Percentiles rank a stretch among this genome's conserved stretches.
Conservation (phyloP, 2,888 invertebrate genomes). For the Cenopis cana region DNA sequence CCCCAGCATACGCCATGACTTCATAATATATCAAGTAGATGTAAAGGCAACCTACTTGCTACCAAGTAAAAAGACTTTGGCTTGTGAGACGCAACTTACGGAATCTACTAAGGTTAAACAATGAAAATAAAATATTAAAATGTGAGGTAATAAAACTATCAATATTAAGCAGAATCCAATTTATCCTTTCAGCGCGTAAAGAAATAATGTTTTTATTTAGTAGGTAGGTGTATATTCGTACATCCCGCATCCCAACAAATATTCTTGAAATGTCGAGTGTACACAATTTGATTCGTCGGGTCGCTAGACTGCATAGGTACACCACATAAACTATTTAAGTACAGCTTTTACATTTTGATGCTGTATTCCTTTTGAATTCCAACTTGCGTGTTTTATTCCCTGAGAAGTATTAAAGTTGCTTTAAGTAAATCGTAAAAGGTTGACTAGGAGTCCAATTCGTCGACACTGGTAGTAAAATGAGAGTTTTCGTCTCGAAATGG, state of each 20-base stretch:
- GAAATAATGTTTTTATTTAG: not conserved
- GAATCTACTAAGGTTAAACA: too few relatives aligned
- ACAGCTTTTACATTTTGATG: conserved; percentile 32
- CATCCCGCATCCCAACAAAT: not conserved
- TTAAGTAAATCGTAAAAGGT: conserved; percentile 61
- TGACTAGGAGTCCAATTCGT: conserved; percentile 56
- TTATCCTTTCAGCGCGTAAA: not conserved
- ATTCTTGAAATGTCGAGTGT: conserved; percentile 4
- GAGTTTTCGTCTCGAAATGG: conserved; percentile 65
- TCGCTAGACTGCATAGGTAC: conserved; percentile 38
- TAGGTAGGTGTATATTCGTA: too few relatives aligned
- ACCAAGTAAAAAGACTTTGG: too few relatives aligned
- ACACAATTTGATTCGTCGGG: conserved; percentile 31
- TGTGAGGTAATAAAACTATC: too few relatives aligned
- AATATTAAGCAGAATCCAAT: too few relatives aligned
- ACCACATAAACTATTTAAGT: conserved; percentile 41
- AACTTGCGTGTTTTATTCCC: conserved; percentile 47
- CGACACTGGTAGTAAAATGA: conserved; percentile 71
- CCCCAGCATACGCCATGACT: too few relatives aligned
- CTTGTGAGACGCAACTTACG: too few relatives aligned
- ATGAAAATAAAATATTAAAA: too few relatives aligned
- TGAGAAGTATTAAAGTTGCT: conserved; percentile 56
- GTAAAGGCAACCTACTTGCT: too few relatives aligned
- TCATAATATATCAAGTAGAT: too few relatives aligned
- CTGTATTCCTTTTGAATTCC: conserved; percentile 37